Conservation (phyloP, 2,888 invertebrate genomes). For the Brachypterus glaber region DNA sequence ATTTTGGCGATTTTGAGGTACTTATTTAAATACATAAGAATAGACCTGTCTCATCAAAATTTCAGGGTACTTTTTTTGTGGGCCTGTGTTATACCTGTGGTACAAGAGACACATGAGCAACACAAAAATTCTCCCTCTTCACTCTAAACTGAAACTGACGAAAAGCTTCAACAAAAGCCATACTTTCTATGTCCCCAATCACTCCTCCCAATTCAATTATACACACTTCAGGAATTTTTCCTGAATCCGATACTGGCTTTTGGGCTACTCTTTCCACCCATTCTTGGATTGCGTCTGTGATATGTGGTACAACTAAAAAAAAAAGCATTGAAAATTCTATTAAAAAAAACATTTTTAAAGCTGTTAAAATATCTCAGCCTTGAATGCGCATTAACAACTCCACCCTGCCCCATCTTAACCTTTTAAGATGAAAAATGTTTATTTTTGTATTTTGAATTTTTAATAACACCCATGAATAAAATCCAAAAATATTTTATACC, state of each 20-base stretch:
- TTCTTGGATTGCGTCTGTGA: constrained; percentile 96
- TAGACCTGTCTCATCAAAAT: too few species aligned
- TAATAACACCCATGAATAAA: too few species aligned
- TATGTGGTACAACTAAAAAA: constrained; percentile 86
- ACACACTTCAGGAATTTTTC: constrained; percentile 66
- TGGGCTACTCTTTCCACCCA: constrained; percentile 93
- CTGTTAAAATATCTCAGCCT: too few species aligned
- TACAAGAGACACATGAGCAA: constrained; percentile 93
- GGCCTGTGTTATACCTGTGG: constrained; percentile 76
- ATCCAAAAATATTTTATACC: too few species aligned
- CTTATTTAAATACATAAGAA: too few species aligned
- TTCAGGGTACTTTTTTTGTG: too few species aligned
- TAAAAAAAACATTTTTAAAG: too few species aligned
- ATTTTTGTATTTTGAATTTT: too few species aligned
- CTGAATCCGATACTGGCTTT: constrained; percentile 66
- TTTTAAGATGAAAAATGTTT: too few species aligned
- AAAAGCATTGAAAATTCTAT: constrained; percentile 1
- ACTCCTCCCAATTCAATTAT: constrained; percentile 94
- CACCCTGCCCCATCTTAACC: too few species aligned
- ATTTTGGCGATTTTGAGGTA: too few species aligned
- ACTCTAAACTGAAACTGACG: constrained; percentile 94
- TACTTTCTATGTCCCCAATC: constrained; percentile 98
- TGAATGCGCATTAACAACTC: too few species aligned
- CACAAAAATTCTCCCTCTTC: constrained; percentile 87
- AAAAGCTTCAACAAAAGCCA: constrained; percentile 99